Evolutionary conservation across 2,888 invertebrate genomes (phyloP).

Genomic region (Pandemis cinnamomeana): DNA sequence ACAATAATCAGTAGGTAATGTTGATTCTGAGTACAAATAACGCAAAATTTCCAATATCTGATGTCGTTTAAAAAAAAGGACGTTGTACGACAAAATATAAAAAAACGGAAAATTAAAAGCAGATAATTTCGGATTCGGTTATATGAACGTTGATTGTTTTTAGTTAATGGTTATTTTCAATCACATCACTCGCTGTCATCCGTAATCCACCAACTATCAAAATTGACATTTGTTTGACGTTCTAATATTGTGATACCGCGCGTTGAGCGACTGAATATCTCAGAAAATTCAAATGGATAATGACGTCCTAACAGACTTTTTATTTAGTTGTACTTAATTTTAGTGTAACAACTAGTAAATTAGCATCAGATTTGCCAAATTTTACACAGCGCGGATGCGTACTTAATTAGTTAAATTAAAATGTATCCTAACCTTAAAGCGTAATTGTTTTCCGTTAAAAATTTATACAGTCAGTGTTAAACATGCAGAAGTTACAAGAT

Average conservation of each 20-base stretch:
- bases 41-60: too few species aligned
- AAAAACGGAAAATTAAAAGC: not conserved
- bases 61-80: too few species aligned
- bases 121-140: not conserved
- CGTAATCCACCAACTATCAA: not conserved
- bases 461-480: slow-evolving; percentile 43
- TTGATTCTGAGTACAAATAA: too few species aligned
- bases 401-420: slow-evolving; percentile 26
- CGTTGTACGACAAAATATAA: not conserved
- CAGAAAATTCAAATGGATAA: slow-evolving; percentile 32
- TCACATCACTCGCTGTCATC: not conserved
- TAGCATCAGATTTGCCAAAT: slow-evolving; percentile 18
- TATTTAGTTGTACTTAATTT: slow-evolving; percentile 22
- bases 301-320: slow-evolving; percentile 19
- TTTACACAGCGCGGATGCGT: slow-evolving; percentile 8
- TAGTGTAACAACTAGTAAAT: not conserved
- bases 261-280: slow-evolving; percentile 12
- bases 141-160: slow-evolving; percentile 6
- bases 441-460: slow-evolving; percentile 51
- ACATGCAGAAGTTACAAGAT: slow-evolving; percentile 78
- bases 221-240: slow-evolving; percentile 8
- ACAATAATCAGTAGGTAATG: too few species aligned
- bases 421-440: slow-evolving; percentile 63
- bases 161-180: not conserved
- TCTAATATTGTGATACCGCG: slow-evolving; percentile 34